Base-by-base conservation (phyloP, 2,113 vertebrate species). In the Poeciliopsis turrubarensis region DNA sequence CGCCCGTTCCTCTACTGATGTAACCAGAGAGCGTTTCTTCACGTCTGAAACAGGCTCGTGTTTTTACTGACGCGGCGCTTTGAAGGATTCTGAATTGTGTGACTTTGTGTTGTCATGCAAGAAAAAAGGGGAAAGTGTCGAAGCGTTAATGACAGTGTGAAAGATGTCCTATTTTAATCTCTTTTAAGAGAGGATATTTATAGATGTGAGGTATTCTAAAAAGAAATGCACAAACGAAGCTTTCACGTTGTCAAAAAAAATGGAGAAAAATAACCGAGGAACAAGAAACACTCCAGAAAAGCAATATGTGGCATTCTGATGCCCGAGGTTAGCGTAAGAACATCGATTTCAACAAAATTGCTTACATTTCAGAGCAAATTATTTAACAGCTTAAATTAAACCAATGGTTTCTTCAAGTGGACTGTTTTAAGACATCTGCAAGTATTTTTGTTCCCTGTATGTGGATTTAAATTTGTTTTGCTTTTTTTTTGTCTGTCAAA, bases 1-100 rank as follows among this genome's bases (percentile, higher is more conserved):
- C n/a, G 51, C 87, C 84, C 86, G 83, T 85, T 82, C 91, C 83
- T 85, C 86, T 89, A 72, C 79, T 89, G 86, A 86, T 84, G 80
- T 80, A 92, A 90, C 81, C 83, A 81, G 73, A 79, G 81, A 76
- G 78, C 29, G 68, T 79, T 89, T 81, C 79, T 82, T 88, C 68
- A 70, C 86, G 77, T 87, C 82, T 75, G 29, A 78, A 83, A 68
- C 85, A 68, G 80, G 65, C 82, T 82, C 82, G 78, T 84, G 86
- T 83, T 85, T 90, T 89, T 87, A 89, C 89, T 72, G 44, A 47
- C 1, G 44, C 15, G 89, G 85, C 65, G 77, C 87, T 91, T 87
- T 89, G 86, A 89, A 89, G 89, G 75, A 83, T 90, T 84, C 85
- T 68, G 78, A 41, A 0, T 5, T 22, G 25, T 79, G 26, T 70